These are phyloP conservation scores for Melanophora roralis DNA, from an alignment of 2,888 invertebrate species.

Conservation along the genomic window DNA sequence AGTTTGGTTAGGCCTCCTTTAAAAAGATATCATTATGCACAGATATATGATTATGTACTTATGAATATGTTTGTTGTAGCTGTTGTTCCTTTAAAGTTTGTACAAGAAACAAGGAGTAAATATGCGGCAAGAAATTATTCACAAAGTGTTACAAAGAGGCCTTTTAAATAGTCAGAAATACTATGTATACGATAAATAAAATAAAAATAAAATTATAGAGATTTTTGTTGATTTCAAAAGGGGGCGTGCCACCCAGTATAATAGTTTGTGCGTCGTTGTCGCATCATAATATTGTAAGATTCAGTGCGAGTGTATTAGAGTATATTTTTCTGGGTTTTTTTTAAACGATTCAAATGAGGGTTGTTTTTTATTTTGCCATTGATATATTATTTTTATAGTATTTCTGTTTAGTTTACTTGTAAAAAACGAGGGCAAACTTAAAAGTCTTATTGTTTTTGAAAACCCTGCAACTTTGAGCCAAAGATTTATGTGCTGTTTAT, in stretches of 20 bases:
- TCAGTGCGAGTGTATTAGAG: background rate
- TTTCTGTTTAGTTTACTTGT: background rate
- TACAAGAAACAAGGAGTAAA: conserved; percentile 33
- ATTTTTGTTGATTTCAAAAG: conserved; percentile 36
- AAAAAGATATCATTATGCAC: conserved; percentile 57
- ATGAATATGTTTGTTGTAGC: conserved; percentile 15
- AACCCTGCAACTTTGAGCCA: no score
- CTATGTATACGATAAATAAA: conserved; percentile 27
- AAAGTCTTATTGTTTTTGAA: background rate
- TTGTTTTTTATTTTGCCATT: conserved; percentile 27
- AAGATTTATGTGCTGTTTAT: no score
- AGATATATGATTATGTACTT: conserved; percentile 53
- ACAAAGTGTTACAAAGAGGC: conserved; percentile 59
- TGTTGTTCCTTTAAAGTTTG: conserved; percentile 9
- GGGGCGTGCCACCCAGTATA: conserved; percentile 57
- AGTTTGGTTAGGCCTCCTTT: conserved; percentile 40
- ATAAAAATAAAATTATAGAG: no score
- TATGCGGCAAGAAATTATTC: conserved; percentile 60
- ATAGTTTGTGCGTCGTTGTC: conserved; percentile 51
- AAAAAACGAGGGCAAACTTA: background rate
- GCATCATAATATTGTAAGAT: conserved; percentile 40
- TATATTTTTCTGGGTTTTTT: background rate
- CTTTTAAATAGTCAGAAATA: conserved; percentile 32
- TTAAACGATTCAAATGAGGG: conserved; percentile 44
- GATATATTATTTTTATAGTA: conserved; percentile 9